Conservation (phyloP, 2,888 invertebrate species). For the Drosophila meridiana region DNA sequence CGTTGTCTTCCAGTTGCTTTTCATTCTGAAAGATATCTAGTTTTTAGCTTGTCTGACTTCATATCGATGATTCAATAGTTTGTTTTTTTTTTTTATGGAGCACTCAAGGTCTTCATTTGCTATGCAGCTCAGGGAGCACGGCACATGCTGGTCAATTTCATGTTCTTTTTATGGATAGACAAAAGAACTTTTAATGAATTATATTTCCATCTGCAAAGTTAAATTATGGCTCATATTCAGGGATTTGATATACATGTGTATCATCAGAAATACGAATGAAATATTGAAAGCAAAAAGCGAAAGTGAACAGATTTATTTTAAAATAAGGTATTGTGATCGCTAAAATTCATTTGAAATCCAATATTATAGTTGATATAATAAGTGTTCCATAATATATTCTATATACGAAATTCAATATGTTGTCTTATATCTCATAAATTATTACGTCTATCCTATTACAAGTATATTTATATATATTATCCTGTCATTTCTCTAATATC, state of each 20-base stretch:
- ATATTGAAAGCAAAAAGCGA: background rate
- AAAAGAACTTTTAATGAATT: constrained; percentile 16
- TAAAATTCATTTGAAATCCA: too few relatives aligned
- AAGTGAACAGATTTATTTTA: background rate
- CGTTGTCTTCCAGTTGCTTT: constrained; percentile 8
- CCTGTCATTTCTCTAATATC: too few relatives aligned
- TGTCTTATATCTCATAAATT: background rate
- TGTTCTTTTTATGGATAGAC: constrained; percentile 12
- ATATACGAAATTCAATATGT: too few relatives aligned
- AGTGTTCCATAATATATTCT: too few relatives aligned
- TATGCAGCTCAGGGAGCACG: constrained; percentile 43
- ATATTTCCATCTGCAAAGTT: constrained; percentile 29
- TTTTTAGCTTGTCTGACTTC: constrained; percentile 12
- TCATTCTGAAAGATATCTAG: constrained; percentile 32
- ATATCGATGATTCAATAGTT: constrained; percentile 48
- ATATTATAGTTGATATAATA: too few relatives aligned
- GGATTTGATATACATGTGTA: constrained; percentile 5
- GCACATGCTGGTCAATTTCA: constrained; percentile 44
- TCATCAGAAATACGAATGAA: background rate
- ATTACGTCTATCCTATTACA: too few relatives aligned
- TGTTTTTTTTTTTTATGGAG: constrained; percentile 6
- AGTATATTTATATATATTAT: too few relatives aligned
- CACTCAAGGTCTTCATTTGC: constrained; percentile 42
- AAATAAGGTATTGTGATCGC: background rate
- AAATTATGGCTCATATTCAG: constrained; percentile 26